Evolutionary conservation across 2,888 invertebrate genomes (phyloP).

Genomic region (Eremobia ochroleuca): DNA sequence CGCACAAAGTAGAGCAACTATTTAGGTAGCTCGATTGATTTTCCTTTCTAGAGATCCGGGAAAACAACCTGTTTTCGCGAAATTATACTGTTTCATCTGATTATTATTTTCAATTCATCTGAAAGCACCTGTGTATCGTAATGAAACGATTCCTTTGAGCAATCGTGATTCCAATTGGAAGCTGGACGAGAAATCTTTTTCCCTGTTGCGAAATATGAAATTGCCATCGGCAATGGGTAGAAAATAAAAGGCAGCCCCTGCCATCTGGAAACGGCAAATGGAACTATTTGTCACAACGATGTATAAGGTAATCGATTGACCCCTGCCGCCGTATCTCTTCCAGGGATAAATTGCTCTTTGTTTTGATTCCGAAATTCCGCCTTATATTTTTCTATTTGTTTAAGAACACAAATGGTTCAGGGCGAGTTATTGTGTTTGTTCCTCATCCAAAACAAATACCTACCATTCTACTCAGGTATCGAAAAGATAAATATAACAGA

Average conservation of each 20-base stretch:
- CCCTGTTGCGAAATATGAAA: slow-evolving; percentile 70
- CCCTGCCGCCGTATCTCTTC: slow-evolving; percentile 70
- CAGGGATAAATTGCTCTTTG: slow-evolving; percentile 74
- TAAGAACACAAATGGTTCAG: slow-evolving; percentile 42
- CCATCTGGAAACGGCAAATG: slow-evolving; percentile 75
- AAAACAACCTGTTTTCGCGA: slow-evolving; percentile 10
- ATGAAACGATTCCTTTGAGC: slow-evolving; percentile 69
- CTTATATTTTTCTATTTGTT: slow-evolving; percentile 59
- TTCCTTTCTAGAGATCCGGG: background rate
- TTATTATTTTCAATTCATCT: slow-evolving; percentile 27
- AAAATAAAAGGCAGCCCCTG: slow-evolving; percentile 74
- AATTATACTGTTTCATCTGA: background rate
- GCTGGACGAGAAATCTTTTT: slow-evolving; percentile 68
- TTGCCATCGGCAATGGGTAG: slow-evolving; percentile 63
- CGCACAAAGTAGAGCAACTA: slow-evolving; percentile 1
- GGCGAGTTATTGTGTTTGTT: slow-evolving; percentile 40
- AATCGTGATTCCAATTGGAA: slow-evolving; percentile 67
- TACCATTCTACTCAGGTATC: slow-evolving; percentile 25
- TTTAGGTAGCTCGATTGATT: slow-evolving; percentile 1
- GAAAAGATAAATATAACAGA: slow-evolving; percentile 38
- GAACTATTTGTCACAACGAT: slow-evolving; percentile 79
- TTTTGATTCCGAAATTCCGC: slow-evolving; percentile 68
- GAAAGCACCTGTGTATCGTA: slow-evolving; percentile 58
- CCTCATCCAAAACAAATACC: slow-evolving; percentile 33
- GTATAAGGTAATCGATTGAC: slow-evolving; percentile 77